Conservation (phyloP, 2,888 invertebrate species). For the Eristalinus aeneus region DNA sequence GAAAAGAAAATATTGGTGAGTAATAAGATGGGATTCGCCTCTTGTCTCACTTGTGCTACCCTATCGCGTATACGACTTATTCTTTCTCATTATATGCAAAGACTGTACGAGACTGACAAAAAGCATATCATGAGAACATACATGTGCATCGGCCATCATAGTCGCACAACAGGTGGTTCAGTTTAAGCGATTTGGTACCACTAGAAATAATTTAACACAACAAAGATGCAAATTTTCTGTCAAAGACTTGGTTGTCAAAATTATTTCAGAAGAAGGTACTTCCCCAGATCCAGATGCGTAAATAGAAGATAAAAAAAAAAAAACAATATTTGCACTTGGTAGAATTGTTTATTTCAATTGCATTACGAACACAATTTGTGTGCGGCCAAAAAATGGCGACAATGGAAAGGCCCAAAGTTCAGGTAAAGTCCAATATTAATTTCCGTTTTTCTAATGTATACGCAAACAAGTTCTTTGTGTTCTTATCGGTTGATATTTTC, state of each 20-base stretch:
- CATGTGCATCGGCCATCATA: background rate
- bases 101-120: no score
- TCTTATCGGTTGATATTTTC: conserved; percentile 39
- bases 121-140: no score
- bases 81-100: no score
- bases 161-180: background rate
- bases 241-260: background rate
- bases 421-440: conserved; percentile 73
- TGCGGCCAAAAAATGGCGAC: conserved; percentile 77
- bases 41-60: no score
- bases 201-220: conserved; percentile 12
- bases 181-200: conserved; percentile 16
- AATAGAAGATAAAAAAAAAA: conserved; percentile 24
- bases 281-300: conserved; percentile 27
- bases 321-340: conserved; percentile 10
- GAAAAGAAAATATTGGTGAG: no score
- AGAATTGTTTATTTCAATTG: conserved; percentile 31
- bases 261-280: background rate
- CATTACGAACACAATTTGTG: background rate
- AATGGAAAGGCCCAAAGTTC: conserved; percentile 77
- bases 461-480: conserved; percentile 13
- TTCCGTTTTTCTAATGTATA: background rate
- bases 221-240: background rate
- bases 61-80: no score
- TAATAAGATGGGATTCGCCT: no score